Base-by-base conservation (phyloP, 2,113 vertebrate genomes). In the Periophthalmodon schlosseri region DNA sequence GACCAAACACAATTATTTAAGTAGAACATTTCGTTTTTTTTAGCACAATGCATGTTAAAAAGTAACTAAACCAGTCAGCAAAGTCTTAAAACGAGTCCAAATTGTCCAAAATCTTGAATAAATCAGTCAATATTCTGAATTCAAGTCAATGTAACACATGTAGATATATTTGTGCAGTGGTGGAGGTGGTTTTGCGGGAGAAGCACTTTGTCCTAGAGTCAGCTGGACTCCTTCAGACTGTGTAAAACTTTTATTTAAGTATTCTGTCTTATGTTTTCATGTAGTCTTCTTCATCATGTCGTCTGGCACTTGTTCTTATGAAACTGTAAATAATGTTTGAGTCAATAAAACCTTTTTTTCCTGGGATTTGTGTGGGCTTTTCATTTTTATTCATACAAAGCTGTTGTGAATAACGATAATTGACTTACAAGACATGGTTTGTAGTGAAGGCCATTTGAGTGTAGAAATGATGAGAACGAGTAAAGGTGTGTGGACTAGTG, bases 301-400 rank as follows among this genome's bases (percentile, higher is more conserved):
- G 81, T 81, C 82, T 85, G 81, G 83, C 81, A 88, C 81, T 87
- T 84, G 71, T 78, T 87, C 76, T 80, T 83, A 88, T 85, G 84
- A 63, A 91, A 80, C 76, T 87, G 91, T 91, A 91, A 91, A 90
- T 91, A 91, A 88, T 87, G 83, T 89, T 86, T 80, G 78, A 89
- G 74, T 68, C 83, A 72, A 85, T 84, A 91, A 92, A 87, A 56
- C 24, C 69, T 84, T 91, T 90, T 28, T n/a, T 52, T 80, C 47
- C 76, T 89, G 87, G 88, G 90, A 82, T 34, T 56, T 10, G 9
- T 44, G 36, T 39, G 36, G 36, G 9, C 4, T 39, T 39, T 39
- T 39, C 36, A 39, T 39, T 39, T 5, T 5, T 28, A 28, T 28
- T 28, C 28, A 28, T 28, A 28, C 36, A 7, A 39, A 9, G 36